phyloP scores from a whole-genome alignment of 2,888 invertebrate genomes.

The Norana najaformis region DNA sequence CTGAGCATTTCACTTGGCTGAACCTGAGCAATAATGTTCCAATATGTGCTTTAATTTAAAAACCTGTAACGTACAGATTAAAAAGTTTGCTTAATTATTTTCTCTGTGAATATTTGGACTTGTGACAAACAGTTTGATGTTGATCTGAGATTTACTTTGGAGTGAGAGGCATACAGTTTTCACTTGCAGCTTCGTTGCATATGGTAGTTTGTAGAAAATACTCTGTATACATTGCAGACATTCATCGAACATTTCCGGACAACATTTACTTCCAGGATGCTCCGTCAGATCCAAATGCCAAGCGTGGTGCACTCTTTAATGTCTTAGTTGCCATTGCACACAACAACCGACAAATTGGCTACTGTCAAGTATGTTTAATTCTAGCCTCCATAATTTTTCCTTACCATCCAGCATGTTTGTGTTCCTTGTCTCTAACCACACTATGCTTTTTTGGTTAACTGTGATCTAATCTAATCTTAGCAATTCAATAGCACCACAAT shows the following conservation, averaged over 20 bases:
- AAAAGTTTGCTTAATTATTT: neutral
- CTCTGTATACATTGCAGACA: constrained; percentile 42
- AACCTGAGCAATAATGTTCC: neutral
- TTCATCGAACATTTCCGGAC: constrained; percentile 82
- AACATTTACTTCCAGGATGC: constrained; percentile 83
- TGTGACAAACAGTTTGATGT: neutral
- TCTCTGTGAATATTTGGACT: neutral
- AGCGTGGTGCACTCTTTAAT: constrained; percentile 79
- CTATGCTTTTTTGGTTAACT: neutral
- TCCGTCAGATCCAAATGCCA: constrained; percentile 67
- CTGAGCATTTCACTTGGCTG: neutral
- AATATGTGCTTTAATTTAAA: neutral
- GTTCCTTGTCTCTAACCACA: neutral
- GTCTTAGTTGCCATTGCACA: constrained; percentile 86
- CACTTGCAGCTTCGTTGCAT: neutral
- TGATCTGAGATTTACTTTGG: neutral
- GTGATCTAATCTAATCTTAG: neutral
- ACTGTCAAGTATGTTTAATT: constrained; percentile 73
- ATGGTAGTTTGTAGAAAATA: neutral
- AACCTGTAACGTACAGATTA: neutral
- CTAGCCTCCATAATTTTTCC: neutral
- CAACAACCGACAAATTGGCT: constrained; percentile 83
- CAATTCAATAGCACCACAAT: neutral
- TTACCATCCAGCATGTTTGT: neutral
- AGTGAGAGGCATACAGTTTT: neutral